These are phyloP conservation scores for Margarornis squamiger DNA, from an alignment of 2,797 vertebrate genomes.

Conservation along the genomic window DNA sequence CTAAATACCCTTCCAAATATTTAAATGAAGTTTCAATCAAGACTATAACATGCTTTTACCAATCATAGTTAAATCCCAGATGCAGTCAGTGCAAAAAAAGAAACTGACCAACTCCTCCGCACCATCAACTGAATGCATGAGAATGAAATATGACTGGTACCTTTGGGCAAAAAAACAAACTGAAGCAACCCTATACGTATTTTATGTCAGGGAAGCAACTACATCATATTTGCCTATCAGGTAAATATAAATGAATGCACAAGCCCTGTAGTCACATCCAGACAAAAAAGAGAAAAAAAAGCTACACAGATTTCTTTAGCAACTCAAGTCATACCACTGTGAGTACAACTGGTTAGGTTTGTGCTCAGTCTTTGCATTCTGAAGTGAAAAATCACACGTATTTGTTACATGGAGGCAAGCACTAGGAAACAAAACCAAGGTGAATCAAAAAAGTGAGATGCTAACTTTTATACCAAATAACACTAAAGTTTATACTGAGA, in stretches of 20 bases:
- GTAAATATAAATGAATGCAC: background rate
- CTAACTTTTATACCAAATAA: background rate
- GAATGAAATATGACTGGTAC: background rate
- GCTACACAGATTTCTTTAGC: background rate
- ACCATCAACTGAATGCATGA: background rate
- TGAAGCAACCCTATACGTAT: background rate
- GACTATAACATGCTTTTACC: background rate
- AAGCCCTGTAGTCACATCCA: background rate
- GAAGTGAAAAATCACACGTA: background rate
- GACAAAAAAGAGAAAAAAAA: background rate
- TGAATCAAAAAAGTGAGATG: background rate
- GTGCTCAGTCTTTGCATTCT: background rate
- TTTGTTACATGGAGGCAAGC: background rate
- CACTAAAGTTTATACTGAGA: background rate
- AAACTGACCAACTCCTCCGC: background rate
- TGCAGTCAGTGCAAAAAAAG: background rate
- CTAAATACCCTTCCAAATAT: background rate
- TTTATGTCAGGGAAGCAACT: background rate
- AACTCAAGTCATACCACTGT: background rate
- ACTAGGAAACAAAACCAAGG: background rate
- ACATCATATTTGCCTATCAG: background rate
- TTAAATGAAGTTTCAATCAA: background rate
- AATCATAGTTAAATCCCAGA: background rate
- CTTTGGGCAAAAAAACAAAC: background rate
- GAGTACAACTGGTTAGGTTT: background rate